Base-by-base conservation (phyloP, 2,888 invertebrate genomes). In the Drosophila cognata region DNA sequence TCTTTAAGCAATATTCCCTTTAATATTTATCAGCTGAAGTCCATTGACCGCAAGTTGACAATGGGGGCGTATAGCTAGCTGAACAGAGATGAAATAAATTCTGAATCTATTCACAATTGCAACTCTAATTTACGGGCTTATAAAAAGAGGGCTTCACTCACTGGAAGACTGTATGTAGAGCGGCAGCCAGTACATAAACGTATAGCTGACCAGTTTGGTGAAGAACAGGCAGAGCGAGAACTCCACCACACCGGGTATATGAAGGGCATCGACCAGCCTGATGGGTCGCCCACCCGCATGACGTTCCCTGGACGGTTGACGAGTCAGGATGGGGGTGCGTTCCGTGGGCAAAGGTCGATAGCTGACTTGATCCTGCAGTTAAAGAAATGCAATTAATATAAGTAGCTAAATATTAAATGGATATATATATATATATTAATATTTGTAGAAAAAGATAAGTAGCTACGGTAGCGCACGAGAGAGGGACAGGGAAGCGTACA, bases 101-200 rank as follows among this genome's bases (percentile, higher is more conserved):
- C 46, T 21, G 21, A 46, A 13, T 7, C 21, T 7, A 25, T 25
- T 25, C 25, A 25, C 7, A 46, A 16, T 25, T 8, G 16, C 25
- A 16, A 8, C 46, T 8, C 16, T 8, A 41, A 41, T 41, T n/a
- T n/a, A 18, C 8, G n/a, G 10, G n/a, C 8, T n/a, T n/a, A 41
- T 25, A 8, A 25, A 7, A 46, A 13, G 7, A 25, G 41, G 8
- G 6, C 4, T 4, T 10, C 11, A 70, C 97, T 96, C 93, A 98
- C 98, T 96, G 52, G 97, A 96, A 55, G 95, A 94, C 74, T 96
- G 95, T 70, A 99, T 98, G 91, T 98, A 99, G 6, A 96, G 93
- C 29, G 99, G 99, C 90, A 99, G 94, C 99, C 99, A 99, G 92
- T 97, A 99, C 57, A 99, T 95, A 94, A 99, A 99, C 70, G 99